phyloP scores from a whole-genome alignment of 2,797 vertebrate species.

The Pelochelys cantorii region DNA sequence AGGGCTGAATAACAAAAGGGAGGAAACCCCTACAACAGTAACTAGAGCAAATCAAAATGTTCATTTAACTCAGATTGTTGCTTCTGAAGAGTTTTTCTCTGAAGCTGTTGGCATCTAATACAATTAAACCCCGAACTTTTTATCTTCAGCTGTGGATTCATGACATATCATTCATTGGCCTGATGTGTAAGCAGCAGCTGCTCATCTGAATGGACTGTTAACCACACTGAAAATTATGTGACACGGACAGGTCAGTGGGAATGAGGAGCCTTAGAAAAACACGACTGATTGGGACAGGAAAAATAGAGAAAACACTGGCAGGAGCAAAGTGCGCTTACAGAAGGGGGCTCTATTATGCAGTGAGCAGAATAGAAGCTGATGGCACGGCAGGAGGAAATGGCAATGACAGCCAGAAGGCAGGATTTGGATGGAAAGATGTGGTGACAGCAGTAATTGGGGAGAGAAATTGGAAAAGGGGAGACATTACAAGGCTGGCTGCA shows the following conservation, averaged over 20 bases:
- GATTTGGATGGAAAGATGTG: background rate
- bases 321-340: background rate
- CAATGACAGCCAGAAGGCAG: background rate
- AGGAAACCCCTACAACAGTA: background rate
- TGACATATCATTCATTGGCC: background rate
- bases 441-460: background rate
- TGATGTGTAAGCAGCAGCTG: background rate
- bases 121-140: background rate
- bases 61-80: background rate
- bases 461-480: background rate
- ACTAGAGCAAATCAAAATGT: background rate
- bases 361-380: accelerated
- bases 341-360: background rate
- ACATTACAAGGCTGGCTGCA: background rate
- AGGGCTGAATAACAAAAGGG: background rate
- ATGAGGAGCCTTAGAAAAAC: background rate
- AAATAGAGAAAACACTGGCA: background rate
- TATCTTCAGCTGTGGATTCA: background rate
- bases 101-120: background rate
- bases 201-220: background rate
- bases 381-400: background rate
- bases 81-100: background rate
- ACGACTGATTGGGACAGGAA: background rate
- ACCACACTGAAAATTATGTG: background rate
- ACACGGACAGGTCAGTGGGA: background rate